phyloP scores from a whole-genome alignment of 2,797 vertebrate genomes.

The Chelonia mydas region DNA sequence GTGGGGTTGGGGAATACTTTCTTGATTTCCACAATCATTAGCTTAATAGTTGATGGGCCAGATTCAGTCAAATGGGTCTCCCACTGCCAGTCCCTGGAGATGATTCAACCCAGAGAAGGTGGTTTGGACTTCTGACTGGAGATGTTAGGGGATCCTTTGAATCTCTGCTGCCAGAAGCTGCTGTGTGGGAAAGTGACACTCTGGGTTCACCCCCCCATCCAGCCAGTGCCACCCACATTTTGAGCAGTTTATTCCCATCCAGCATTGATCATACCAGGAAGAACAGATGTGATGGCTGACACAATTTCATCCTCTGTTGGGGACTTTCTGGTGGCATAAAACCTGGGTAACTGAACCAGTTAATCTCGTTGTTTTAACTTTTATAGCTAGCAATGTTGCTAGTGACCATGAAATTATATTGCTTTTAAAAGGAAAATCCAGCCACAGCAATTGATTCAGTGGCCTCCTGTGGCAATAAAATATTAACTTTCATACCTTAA shows the following conservation, averaged over 20 bases:
- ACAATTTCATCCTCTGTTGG: not conserved
- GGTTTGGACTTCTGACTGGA: not conserved
- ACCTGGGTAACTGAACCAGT: not conserved
- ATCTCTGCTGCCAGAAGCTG: not conserved
- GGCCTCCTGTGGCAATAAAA: not conserved
- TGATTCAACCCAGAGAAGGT: not conserved
- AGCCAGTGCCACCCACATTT: not conserved
- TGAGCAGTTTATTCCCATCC: not conserved
- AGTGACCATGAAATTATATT: not conserved
- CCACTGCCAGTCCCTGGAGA: not conserved
- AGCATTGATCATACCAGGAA: not conserved
- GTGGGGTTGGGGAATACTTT: not conserved
- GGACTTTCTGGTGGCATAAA: not conserved
- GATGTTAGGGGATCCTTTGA: not conserved
- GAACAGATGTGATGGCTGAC: not conserved
- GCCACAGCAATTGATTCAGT: not conserved
- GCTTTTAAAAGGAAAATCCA: not conserved
- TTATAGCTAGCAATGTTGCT: not conserved
- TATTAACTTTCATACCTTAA: not conserved
- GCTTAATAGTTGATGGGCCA: constrained; percentile 2
- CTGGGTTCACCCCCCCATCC: not conserved
- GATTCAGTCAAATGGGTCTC: constrained; percentile 18
- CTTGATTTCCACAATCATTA: not conserved
- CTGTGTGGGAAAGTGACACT: not conserved
- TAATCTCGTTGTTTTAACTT: not conserved